Evolutionary conservation across 2,888 invertebrate species (phyloP).

Genomic region (Acanthopleura granulata): DNA sequence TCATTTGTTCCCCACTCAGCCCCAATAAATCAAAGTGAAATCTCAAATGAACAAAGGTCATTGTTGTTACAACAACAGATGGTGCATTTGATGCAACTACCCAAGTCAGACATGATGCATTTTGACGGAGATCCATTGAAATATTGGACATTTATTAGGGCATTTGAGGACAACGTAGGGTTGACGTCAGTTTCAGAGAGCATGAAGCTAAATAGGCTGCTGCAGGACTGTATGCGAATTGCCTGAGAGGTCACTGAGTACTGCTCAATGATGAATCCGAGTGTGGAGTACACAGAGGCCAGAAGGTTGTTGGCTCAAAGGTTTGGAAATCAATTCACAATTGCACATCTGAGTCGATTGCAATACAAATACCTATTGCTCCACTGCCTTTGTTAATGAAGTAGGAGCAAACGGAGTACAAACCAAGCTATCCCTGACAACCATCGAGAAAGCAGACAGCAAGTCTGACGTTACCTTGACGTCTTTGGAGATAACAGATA

Average conservation of each 20-base stretch:
- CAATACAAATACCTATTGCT: neutral
- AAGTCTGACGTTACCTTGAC: neutral
- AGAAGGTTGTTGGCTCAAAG: neutral
- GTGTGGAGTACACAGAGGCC: neutral
- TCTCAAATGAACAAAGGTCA: too few species aligned
- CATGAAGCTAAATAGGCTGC: neutral
- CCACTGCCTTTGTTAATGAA: neutral
- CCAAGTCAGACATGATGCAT: neutral
- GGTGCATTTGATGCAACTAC: too few species aligned
- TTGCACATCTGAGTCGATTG: neutral
- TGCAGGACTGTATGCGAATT: neutral
- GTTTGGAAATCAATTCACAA: neutral
- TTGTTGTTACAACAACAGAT: too few species aligned
- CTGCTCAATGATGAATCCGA: neutral
- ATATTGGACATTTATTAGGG: neutral
- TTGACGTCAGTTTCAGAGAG: neutral
- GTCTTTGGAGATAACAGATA: neutral
- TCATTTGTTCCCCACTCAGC: too few species aligned
- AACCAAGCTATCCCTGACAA: neutral
- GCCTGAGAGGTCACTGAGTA: neutral
- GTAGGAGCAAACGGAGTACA: neutral
- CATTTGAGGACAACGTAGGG: too few species aligned
- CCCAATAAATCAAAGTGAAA: too few species aligned
- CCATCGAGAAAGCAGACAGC: neutral
- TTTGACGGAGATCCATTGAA: neutral